Conservation (phyloP, 1,140 invertebrate species). For the Leptonema lineaticorne region DNA sequence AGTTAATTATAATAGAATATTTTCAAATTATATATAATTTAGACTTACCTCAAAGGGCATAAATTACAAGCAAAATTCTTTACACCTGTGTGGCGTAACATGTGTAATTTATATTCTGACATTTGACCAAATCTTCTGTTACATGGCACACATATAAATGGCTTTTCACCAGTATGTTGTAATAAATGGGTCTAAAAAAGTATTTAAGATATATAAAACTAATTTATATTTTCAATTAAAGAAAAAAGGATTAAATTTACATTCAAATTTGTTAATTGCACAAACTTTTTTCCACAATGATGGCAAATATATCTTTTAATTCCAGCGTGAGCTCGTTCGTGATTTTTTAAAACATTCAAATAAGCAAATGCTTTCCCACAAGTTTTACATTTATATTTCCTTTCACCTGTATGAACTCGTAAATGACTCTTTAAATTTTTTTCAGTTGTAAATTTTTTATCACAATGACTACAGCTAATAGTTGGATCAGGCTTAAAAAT, state of each 20-base stretch:
- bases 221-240: not conserved
- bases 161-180: slow-evolving; percentile 38
- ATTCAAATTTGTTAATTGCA: slow-evolving; percentile 39
- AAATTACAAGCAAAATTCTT: slow-evolving; percentile 36
- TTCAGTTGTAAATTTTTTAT: slow-evolving; percentile 51
- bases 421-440: slow-evolving; percentile 62
- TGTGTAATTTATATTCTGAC: slow-evolving; percentile 37
- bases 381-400: slow-evolving; percentile 76
- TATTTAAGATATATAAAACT: not conserved
- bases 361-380: slow-evolving; percentile 72
- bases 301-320: slow-evolving; percentile 54
- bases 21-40: not conserved
- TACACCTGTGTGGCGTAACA: slow-evolving; percentile 35
- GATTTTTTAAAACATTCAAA: slow-evolving; percentile 55
- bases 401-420: slow-evolving; percentile 76
- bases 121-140: slow-evolving; percentile 33
- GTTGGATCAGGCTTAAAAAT: slow-evolving; percentile 8
- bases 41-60: slow-evolving; percentile 31
- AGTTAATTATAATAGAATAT: slow-evolving; percentile 1
- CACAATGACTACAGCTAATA: slow-evolving; percentile 52
- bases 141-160: slow-evolving; percentile 34
- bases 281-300: slow-evolving; percentile 58
- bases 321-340: slow-evolving; percentile 50
- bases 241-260: slow-evolving; percentile 5
- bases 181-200: slow-evolving; percentile 36